Evolutionary conservation across 2,797 vertebrate species (phyloP).

Genomic region (Sarcophilus harrisii): DNA sequence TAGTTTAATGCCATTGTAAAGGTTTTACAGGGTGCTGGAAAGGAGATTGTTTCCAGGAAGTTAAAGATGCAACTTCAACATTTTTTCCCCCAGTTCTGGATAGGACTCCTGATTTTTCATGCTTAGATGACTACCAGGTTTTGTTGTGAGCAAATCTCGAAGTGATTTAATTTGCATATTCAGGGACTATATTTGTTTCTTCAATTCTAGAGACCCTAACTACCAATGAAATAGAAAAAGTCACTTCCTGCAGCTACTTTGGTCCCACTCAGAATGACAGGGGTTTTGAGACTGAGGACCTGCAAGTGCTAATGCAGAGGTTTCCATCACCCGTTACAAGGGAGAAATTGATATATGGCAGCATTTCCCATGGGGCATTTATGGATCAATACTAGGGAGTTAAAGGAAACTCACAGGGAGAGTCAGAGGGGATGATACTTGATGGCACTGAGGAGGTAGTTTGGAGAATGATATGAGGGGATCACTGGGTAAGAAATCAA

Average conservation of each 20-base stretch:
- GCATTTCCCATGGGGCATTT: neutral
- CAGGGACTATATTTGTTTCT: neutral
- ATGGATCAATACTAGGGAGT: neutral
- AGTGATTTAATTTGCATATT: neutral
- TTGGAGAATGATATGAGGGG: neutral
- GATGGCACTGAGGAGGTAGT: neutral
- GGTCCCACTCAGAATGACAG: neutral
- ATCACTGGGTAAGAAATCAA: neutral
- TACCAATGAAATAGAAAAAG: neutral
- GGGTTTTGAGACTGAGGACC: neutral
- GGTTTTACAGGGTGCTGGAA: constrained; percentile 49
- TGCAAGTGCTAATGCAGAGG: neutral
- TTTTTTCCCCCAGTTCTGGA: constrained; percentile 48
- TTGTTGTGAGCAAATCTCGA: neutral
- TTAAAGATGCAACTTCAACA: constrained; percentile 53
- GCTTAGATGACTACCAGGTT: neutral
- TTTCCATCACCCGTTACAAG: neutral
- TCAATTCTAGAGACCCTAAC: neutral
- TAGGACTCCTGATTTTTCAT: constrained; percentile 40
- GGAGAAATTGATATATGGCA: neutral
- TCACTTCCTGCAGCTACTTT: neutral
- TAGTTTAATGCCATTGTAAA: constrained; percentile 43
- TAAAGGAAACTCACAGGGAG: neutral
- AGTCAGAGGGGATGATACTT: neutral
- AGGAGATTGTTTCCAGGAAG: constrained; percentile 74